These are phyloP conservation scores for Stercorarius parasiticus DNA, from an alignment of 2,113 vertebrate species.

Conservation along the genomic window DNA sequence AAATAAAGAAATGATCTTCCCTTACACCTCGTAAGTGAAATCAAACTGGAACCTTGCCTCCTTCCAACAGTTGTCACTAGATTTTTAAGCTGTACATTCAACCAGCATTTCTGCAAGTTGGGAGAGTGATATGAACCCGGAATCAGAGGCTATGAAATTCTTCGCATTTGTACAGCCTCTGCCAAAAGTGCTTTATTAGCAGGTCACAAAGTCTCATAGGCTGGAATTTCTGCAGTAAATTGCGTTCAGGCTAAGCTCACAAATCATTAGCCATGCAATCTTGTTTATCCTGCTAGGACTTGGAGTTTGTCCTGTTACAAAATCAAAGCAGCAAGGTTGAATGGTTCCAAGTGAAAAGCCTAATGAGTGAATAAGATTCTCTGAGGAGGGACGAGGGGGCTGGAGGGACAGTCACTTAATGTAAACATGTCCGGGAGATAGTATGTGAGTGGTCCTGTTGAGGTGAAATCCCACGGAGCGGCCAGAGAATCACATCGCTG, in stretches of 20 bases:
- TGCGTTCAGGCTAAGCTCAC: conserved; percentile 66
- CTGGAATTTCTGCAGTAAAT: conserved; percentile 62
- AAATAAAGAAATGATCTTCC: not conserved
- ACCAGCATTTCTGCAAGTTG: conserved; percentile 1
- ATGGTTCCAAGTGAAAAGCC: conserved; percentile 65
- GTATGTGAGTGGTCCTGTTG: not conserved
- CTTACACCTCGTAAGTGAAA: not conserved
- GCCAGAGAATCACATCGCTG: not conserved
- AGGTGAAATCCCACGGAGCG: not conserved
- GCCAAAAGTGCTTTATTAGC: conserved; percentile 64
- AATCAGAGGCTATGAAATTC: conserved; percentile 23
- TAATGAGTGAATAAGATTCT: conserved; percentile 8
- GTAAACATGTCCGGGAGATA: not conserved
- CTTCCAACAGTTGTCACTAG: not conserved
- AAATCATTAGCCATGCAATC: conserved; percentile 74
- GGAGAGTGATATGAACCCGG: not conserved
- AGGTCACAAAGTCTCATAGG: conserved; percentile 59
- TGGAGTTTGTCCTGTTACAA: conserved; percentile 82
- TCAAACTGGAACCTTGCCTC: not conserved
- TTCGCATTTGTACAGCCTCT: conserved; percentile 57
- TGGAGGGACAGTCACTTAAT: not conserved
- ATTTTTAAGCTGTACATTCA: conserved; percentile 11
- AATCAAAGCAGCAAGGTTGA: conserved; percentile 67
- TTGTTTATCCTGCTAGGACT: conserved; percentile 73
- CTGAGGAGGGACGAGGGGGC: not conserved